Percentiles rank a stretch among this genome's conserved stretches.
Evolutionary conservation across 2,888 invertebrate genomes (phyloP).

Genomic region (Xestia c-nigrum): DNA sequence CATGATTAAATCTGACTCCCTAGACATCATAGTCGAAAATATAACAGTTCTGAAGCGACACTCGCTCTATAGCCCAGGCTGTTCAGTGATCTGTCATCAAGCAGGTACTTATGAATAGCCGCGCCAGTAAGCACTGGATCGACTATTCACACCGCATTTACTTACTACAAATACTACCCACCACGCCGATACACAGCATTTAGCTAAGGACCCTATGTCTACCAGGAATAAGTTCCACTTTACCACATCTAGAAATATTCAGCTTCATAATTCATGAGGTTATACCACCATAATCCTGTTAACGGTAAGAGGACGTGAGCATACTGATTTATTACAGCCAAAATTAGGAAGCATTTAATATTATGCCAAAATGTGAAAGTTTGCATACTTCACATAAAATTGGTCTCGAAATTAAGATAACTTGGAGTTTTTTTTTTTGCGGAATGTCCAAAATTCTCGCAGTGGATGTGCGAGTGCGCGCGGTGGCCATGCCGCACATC

Average conservation of each 20-base stretch:
- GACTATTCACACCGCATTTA: conserved; percentile 26
- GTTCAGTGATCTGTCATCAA: conserved; percentile 1
- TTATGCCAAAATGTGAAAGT: conserved; percentile 22
- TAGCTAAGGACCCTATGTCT: background rate
- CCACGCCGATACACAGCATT: background rate
- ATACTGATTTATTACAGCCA: conserved; percentile 4
- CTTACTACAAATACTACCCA: background rate
- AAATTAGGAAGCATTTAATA: conserved; percentile 11
- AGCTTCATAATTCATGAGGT: conserved; percentile 7
- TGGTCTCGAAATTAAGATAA: conserved; percentile 26
- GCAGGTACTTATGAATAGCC: conserved; percentile 16
- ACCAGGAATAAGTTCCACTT: conserved; percentile 8
- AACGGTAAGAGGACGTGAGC: conserved; percentile 8
- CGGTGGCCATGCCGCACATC: conserved; percentile 64
- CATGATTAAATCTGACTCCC: background rate
- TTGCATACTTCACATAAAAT: conserved; percentile 15
- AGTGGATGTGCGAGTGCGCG: conserved; percentile 48
- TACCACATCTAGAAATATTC: background rate
- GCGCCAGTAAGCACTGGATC: conserved; percentile 6
- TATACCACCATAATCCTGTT: conserved; percentile 13
- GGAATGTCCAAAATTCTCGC: conserved; percentile 50
- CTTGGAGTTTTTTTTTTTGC: conserved; percentile 5
- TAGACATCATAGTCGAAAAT: background rate
- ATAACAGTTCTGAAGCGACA: background rate
- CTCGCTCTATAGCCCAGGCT: background rate